Conservation (phyloP, 2,888 invertebrate species). For the Caenorhabditis plicata region DNA sequence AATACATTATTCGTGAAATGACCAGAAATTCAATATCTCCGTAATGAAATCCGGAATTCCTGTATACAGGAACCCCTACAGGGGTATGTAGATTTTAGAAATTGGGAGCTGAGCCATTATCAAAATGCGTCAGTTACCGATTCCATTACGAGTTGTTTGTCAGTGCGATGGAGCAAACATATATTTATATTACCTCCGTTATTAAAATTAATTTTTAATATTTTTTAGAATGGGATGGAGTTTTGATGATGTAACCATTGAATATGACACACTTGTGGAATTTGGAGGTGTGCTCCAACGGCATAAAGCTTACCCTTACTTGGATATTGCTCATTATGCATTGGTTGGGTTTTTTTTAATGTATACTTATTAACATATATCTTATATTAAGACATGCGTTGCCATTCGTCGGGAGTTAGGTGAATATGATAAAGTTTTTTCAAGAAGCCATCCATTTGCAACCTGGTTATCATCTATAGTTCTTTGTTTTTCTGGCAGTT, state of each 20-base stretch:
- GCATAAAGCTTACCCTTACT: slow-evolving; percentile 98
- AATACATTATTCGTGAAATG: too few species aligned
- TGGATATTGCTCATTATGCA: slow-evolving; percentile 96
- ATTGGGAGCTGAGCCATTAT: too few species aligned
- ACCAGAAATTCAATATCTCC: too few species aligned
- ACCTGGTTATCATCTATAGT: slow-evolving; percentile 98
- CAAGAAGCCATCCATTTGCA: slow-evolving; percentile 91
- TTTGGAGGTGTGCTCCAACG: slow-evolving; percentile 98
- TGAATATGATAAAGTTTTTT: slow-evolving; percentile 83
- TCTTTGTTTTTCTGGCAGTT: slow-evolving; percentile 88
- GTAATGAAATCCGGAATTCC: too few species aligned
- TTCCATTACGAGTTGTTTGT: too few species aligned
- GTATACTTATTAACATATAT: neutral
- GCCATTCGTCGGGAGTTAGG: slow-evolving; percentile 63
- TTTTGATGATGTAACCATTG: slow-evolving; percentile 38
- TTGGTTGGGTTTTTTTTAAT: slow-evolving; percentile 45
- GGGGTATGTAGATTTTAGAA: too few species aligned
- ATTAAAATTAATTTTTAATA: too few species aligned
- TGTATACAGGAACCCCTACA: too few species aligned
- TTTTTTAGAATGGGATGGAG: slow-evolving; percentile 24
- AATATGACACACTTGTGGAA: slow-evolving; percentile 72
- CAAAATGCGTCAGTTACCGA: too few species aligned
- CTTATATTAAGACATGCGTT: slow-evolving; percentile 48
- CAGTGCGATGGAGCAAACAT: too few species aligned
- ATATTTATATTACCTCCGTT: too few species aligned